Evolutionary conservation across 2,888 invertebrate species (phyloP).

Genomic region (Drosophila prostipennis): DNA sequence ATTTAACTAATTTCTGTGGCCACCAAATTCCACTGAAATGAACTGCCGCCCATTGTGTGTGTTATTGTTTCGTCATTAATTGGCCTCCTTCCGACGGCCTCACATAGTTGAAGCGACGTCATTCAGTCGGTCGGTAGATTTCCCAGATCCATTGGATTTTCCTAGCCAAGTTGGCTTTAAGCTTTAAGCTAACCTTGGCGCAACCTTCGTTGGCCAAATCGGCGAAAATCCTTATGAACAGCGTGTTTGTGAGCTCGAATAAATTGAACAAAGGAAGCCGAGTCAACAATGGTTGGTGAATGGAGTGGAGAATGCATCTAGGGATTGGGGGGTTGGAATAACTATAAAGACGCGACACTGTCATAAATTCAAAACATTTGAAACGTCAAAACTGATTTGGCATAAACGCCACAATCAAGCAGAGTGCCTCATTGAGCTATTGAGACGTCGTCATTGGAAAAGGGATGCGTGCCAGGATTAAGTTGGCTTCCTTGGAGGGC

Average conservation of each 20-base stretch:
- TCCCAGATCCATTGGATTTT: slow-evolving; percentile 8
- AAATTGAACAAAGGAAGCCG: slow-evolving; percentile 64
- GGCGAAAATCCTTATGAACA: slow-evolving; percentile 65
- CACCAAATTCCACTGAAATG: slow-evolving; percentile 27
- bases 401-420: slow-evolving; percentile 55
- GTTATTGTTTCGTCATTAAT: slow-evolving; percentile 66
- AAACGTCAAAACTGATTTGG: slow-evolving; percentile 65
- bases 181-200: slow-evolving; percentile 68
- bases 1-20: slow-evolving; percentile 74
- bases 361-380: slow-evolving; percentile 76
- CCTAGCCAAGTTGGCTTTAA: slow-evolving; percentile 40
- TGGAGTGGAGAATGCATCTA: no score
- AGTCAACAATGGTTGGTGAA: slow-evolving; percentile 19
- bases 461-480: not conserved
- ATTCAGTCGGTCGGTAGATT: slow-evolving; percentile 6
- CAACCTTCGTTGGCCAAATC: slow-evolving; percentile 62
- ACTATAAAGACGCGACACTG: slow-evolving; percentile 67
- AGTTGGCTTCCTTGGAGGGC: slow-evolving; percentile 1
- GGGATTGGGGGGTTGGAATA: not conserved
- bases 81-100: slow-evolving; percentile 61
- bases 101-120: slow-evolving; percentile 34
- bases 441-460: slow-evolving; percentile 59
- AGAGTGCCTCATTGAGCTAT: slow-evolving; percentile 57
- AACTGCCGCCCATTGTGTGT: slow-evolving; percentile 36
- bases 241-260: slow-evolving; percentile 60